phyloP scores from a whole-genome alignment of 2,888 invertebrate genomes.

The Aelia acuminata region DNA sequence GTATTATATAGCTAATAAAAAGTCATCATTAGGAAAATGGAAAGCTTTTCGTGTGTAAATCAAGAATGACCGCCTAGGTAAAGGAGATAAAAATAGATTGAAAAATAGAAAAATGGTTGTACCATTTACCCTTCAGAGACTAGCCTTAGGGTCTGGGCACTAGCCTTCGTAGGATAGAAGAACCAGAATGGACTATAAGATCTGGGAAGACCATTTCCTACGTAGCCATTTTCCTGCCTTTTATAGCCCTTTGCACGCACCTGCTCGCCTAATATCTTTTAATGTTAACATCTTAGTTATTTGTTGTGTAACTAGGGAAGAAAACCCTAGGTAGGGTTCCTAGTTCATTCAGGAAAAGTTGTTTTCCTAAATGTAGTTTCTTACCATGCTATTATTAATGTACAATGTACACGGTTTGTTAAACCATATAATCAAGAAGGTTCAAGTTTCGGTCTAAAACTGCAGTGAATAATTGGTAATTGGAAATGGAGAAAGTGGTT shows the following conservation, averaged over 20 bases:
- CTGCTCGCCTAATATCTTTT: background rate
- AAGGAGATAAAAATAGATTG: background rate
- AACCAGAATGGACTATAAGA: background rate
- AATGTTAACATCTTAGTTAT: slow-evolving; percentile 20
- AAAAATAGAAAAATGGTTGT: background rate
- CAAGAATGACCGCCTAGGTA: background rate
- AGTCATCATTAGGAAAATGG: no score
- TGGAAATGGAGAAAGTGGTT: no score
- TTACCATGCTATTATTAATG: no score
- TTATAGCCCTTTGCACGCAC: background rate
- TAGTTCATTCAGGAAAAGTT: background rate
- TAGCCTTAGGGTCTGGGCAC: background rate
- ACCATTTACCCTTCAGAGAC: background rate
- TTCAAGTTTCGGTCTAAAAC: no score
- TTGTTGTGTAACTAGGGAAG: background rate
- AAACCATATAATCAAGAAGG: no score
- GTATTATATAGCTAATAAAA: no score
- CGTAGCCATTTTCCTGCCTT: background rate
- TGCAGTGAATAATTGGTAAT: no score
- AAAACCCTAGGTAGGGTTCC: background rate
- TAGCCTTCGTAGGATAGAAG: background rate
- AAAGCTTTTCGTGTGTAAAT: no score
- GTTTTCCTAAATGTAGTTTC: background rate
- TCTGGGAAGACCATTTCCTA: background rate
- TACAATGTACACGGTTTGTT: no score